Base-by-base conservation (phyloP, 2,113 vertebrate genomes). In the Cercopithecus mona region DNA sequence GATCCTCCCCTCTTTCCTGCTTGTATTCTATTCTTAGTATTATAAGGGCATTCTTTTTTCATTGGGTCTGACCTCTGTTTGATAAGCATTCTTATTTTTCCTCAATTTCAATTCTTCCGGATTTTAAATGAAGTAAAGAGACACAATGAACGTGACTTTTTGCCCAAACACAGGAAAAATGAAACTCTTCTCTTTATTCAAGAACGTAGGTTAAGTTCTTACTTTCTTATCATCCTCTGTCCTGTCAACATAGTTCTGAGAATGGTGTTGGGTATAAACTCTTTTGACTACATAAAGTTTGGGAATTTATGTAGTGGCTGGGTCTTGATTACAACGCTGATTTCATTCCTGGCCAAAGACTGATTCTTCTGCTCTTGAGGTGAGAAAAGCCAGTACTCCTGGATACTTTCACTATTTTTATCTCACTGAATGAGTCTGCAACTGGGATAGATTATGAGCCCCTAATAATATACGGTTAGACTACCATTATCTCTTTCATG, bases 11-110 rank as follows among this genome's bases (percentile, higher is more conserved):
- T n/a, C 16, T 83, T 83, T 92, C 52, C 13, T 80, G 52, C 50
- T 84, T 93, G 23, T 35, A 70, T 52, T 90, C 55, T 94, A 82
- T 96, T 95, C 43, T 97, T 96, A 88, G 82, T 40, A 73, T 43
- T 66, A 43, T n/a, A 61, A 96, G 48, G 50, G 35, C 83, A 87
- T 90, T 9, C 10, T 85, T 79, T 95, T 95, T 85, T 72, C 55
- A 92, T 83, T 93, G 82, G 17, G 22, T 80, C 59, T 92, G 86
- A 96, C 72, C 84, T 94, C 6, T 2, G 66, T 50, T 82, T 95
- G 73, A 78, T 0, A 94, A 76, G 23, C 59, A 75, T 82, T 20
- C 48, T 94, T 82, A 70, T 57, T 75, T 94, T 78, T 12, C 45
- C 22, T 27, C 38, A 80, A 30, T 23, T 20, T 50, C n/a, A 55